Percentiles rank a stretch among this genome's conserved stretches.
Evolutionary conservation across 35 echinoderm and acorn worm genomes (phyloP).

Genomic region (Diadema setosum): DNA sequence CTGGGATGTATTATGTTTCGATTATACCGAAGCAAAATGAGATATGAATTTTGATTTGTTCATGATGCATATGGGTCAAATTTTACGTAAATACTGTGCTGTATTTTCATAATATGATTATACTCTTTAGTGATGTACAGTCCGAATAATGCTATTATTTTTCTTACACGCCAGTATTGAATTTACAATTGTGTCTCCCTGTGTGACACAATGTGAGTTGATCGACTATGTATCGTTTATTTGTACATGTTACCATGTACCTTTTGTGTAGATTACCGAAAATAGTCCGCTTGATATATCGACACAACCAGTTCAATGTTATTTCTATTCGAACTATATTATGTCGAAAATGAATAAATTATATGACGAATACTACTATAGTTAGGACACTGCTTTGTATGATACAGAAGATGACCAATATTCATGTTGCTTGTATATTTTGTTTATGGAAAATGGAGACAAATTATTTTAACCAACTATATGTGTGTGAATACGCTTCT

Average conservation of each 20-base stretch:
- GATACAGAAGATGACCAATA: not conserved
- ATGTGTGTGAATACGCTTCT: too few relatives aligned
- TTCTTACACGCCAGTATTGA: not conserved
- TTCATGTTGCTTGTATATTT: conserved; percentile 3
- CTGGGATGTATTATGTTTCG: too few relatives aligned
- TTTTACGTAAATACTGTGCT: too few relatives aligned
- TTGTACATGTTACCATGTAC: too few relatives aligned
- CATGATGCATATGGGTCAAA: too few relatives aligned
- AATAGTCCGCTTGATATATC: not conserved
- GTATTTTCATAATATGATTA: too few relatives aligned
- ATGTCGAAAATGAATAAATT: conserved; percentile 6
- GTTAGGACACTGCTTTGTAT: not conserved
- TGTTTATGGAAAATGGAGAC: conserved; percentile 7
- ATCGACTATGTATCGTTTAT: too few relatives aligned
- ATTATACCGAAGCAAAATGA: too few relatives aligned
- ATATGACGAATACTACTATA: not conserved
- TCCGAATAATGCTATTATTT: not conserved
- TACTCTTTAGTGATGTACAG: not conserved
- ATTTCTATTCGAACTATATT: not conserved
- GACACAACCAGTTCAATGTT: not conserved
- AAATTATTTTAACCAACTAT: not conserved
- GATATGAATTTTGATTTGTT: too few relatives aligned
- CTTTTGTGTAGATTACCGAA: too few relatives aligned
- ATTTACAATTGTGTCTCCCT: too few relatives aligned
- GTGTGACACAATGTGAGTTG: too few relatives aligned